Conservation (phyloP, 2,888 invertebrate species). For the Theretra japonica region DNA sequence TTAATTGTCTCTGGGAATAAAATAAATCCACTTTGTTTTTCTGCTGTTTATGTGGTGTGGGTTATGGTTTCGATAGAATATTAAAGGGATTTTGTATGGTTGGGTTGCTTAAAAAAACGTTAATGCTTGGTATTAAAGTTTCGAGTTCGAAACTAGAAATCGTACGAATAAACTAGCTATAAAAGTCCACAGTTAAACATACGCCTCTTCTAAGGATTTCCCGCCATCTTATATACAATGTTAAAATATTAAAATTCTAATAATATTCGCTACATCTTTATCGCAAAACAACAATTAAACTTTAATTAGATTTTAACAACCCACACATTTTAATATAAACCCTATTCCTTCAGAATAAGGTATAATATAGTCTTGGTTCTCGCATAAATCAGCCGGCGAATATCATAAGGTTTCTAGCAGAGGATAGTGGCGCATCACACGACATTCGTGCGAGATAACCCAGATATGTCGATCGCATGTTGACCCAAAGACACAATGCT, state of each 20-base stretch:
- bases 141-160: no score
- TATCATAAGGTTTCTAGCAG: conserved; percentile 16
- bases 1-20: neutral
- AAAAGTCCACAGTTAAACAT: no score
- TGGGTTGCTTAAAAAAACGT: no score
- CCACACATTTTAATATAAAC: neutral
- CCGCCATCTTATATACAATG: no score
- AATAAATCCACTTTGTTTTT: neutral
- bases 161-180: no score
- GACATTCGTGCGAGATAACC: conserved; percentile 24
- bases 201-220: no score
- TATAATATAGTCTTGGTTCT: neutral
- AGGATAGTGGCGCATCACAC: conserved; percentile 5
- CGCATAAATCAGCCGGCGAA: neutral
- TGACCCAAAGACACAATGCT: conserved; percentile 56
- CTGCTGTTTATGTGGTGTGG: neutral
- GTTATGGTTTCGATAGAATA: neutral
- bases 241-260: neutral
- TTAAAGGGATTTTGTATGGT: neutral
- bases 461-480: conserved; percentile 28
- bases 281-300: conserved; percentile 6
- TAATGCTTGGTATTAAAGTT: no score
- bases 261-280: neutral
- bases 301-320: conserved; percentile 11
- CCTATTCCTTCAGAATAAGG: neutral